Base-by-base conservation (phyloP, 2,797 vertebrate species). In the Melanotaenia nigrans region DNA sequence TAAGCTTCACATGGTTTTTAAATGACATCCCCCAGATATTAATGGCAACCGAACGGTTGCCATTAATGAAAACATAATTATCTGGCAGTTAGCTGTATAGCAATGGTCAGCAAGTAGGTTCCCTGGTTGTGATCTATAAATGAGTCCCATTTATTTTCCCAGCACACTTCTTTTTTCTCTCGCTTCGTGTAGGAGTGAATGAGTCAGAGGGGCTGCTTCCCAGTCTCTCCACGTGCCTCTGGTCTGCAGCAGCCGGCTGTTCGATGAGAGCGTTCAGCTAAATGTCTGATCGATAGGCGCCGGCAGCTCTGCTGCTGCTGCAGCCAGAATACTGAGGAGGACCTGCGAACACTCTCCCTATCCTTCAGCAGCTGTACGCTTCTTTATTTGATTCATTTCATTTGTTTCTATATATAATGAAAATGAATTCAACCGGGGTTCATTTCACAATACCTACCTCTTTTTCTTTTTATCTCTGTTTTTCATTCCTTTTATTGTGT, bases 201-300 rank as follows among this genome's bases (percentile, higher is more conserved):
- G 51, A 3, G 7, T 25, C 24, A 5, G 13, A 2, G 53, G 1
- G 60, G 68, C 85, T 90, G 78, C 33, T 91, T 89, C 63, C 71
- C 62, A 91, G 87, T 90, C 86, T 65, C 18, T 68, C 69, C 90
- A 91, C 90, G 88, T 86, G 88, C 77, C 16, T 75, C 80, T 70
- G 24, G 71, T 87, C 87, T 65, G 4, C 73, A 71, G 84, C 81
- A 87, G 84, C 86, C 79, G 72, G 87, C 84, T 84, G 89, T 87
- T 92, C 82, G 82, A 92, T 90, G 85, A 84, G 80, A 89, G 86
- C 90, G 89, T 90, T 89, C 88, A 90, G 85, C 89, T 92, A 92
- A 92, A 92, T 90, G 90, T 90, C 90, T 92, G 89, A 92, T 92
- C 90, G 83, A 92, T 90, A 82, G 83, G 35, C 40, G 72, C 82